These are phyloP conservation scores for Somateria mollissima DNA, from an alignment of 2,797 vertebrate species.

Conservation along the genomic window DNA sequence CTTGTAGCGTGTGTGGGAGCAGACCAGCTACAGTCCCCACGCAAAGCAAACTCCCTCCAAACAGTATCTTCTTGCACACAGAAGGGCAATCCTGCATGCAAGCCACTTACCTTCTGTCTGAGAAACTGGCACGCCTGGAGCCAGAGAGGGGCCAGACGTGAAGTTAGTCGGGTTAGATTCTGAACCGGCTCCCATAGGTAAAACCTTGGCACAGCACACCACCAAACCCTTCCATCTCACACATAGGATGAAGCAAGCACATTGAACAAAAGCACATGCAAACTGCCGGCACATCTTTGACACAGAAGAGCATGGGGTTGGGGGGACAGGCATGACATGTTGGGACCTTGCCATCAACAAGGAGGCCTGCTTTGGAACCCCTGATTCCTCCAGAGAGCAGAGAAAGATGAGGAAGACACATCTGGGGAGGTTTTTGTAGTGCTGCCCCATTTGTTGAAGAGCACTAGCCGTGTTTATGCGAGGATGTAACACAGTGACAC, in stretches of 20 bases:
- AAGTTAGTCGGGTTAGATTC: constrained; percentile 63
- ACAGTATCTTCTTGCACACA: background rate
- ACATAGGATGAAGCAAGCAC: background rate
- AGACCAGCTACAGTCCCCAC: background rate
- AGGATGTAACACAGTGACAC: constrained; percentile 3
- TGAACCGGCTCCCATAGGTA: background rate
- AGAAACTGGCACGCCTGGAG: background rate
- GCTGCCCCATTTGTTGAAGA: constrained; percentile 24
- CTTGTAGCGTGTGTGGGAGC: background rate
- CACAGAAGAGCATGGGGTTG: background rate
- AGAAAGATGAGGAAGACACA: background rate
- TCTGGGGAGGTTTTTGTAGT: background rate
- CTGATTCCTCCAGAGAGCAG: background rate
- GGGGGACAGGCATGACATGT: background rate
- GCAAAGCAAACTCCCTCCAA: background rate
- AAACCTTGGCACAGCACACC: background rate
- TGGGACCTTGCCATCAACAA: background rate
- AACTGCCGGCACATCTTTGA: background rate
- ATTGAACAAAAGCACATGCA: constrained; percentile 35
- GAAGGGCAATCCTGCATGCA: constrained; percentile 48
- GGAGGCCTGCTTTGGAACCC: background rate
- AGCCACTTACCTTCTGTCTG: constrained; percentile 60
- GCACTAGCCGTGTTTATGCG: background rate
- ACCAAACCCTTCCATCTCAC: background rate
- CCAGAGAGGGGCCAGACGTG: background rate